phyloP scores from a whole-genome alignment of 2,113 vertebrate genomes.

The Plotosus lineatus region DNA sequence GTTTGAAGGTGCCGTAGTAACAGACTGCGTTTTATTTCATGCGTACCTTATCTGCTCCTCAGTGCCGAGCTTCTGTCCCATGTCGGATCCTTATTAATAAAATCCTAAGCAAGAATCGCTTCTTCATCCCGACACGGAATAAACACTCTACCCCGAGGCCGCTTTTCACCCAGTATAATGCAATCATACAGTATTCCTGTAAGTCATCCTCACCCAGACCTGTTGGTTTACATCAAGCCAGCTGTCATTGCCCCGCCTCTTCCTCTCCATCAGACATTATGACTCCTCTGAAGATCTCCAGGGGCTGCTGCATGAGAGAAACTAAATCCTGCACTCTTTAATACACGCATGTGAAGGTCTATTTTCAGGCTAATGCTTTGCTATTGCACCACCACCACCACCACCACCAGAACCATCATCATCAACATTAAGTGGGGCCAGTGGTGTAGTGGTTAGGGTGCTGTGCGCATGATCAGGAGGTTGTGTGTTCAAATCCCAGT shows the following conservation, averaged over 20 bases:
- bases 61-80: background rate
- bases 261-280: slow-evolving; percentile 2
- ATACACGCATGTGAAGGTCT: background rate
- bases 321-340: background rate
- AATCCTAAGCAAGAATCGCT: background rate
- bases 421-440: no score
- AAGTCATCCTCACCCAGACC: slow-evolving; percentile 9
- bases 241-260: background rate
- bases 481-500: no score
- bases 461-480: no score
- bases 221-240: slow-evolving; percentile 9
- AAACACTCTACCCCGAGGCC: background rate
- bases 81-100: background rate
- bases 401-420: no score
- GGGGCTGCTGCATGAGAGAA: background rate
- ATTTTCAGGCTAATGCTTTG: background rate
- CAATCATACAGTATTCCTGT: slow-evolving; percentile 13
- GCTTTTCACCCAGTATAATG: background rate
- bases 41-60: slow-evolving; percentile 10
- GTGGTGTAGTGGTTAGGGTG: no score
- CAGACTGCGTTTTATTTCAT: no score
- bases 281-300: background rate
- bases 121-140: background rate
- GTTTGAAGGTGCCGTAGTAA: no score
- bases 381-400: background rate